These are phyloP conservation scores for Linyphia triangularis DNA, from an alignment of 2,888 invertebrate genomes.

Conservation along the genomic window DNA sequence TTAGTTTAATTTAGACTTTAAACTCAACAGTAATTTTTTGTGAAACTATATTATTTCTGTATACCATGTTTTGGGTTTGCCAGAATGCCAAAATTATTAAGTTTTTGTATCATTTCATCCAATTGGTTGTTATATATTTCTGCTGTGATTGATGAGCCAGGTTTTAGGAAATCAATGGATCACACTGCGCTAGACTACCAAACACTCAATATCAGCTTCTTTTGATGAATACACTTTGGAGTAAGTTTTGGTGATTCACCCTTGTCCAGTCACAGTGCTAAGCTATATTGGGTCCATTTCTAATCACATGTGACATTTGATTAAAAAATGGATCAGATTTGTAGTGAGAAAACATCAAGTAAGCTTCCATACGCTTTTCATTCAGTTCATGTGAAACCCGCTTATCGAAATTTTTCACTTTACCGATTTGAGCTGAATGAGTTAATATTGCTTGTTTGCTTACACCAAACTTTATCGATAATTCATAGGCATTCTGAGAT, in stretches of 20 bases:
- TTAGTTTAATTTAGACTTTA: too few species aligned
- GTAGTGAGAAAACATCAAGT: not conserved
- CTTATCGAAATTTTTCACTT: constrained; percentile 4
- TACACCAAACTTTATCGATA: not conserved
- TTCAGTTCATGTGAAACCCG: not conserved
- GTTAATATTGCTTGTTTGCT: not conserved
- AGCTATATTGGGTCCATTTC: not conserved
- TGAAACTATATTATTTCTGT: too few species aligned
- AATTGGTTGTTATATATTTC: not conserved
- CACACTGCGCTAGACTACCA: not conserved
- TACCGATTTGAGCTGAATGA: too few species aligned
- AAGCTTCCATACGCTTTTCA: not conserved
- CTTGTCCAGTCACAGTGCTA: not conserved
- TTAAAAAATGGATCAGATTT: constrained; percentile 11
- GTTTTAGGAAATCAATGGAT: not conserved
- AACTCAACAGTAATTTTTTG: too few species aligned
- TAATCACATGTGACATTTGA: not conserved
- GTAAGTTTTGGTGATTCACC: not conserved
- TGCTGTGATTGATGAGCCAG: not conserved
- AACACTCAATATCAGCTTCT: not conserved
- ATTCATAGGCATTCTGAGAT: not conserved
- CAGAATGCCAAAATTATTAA: too few species aligned
- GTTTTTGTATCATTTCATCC: not conserved
- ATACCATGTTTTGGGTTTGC: too few species aligned
- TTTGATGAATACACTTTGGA: not conserved